A percentile compares a stretch with the other conserved stretches of the same genome.
phyloP scores from a whole-genome alignment of 2,888 invertebrate species.

The Spatulosminthurus flaviceps region DNA sequence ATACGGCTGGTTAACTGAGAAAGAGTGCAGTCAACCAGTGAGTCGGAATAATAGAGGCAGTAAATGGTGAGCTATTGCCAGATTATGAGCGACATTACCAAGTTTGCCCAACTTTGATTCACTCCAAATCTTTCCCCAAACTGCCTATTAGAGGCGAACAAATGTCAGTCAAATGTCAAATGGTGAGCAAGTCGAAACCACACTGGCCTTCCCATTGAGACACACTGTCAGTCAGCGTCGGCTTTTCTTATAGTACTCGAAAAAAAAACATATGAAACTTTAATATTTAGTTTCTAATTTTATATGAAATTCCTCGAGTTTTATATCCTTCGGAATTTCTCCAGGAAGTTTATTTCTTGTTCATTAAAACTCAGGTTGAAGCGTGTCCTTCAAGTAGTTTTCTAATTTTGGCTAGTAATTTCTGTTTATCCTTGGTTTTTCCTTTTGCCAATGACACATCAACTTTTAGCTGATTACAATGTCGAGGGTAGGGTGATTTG shows the following conservation, averaged over 20 bases:
- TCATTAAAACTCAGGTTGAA: neutral
- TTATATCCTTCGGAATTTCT: neutral
- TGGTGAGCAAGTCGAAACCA: slow-evolving; percentile 36
- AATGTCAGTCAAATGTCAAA: slow-evolving; percentile 64
- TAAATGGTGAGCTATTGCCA: slow-evolving; percentile 51
- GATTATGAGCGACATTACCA: slow-evolving; percentile 54
- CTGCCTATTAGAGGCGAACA: slow-evolving; percentile 64
- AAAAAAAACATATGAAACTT: neutral
- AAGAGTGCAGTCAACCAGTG: slow-evolving; percentile 41
- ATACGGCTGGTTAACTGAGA: slow-evolving; percentile 47
- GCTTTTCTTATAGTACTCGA: neutral
- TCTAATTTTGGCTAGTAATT: neutral
- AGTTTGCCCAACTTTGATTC: slow-evolving; percentile 47
- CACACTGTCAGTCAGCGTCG: neutral
- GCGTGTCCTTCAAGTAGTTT: neutral
- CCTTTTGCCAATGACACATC: too few species aligned
- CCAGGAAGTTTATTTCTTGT: neutral
- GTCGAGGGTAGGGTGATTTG: too few species aligned
- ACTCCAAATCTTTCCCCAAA: slow-evolving; percentile 60
- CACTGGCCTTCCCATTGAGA: slow-evolving; percentile 31
- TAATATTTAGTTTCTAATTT: neutral
- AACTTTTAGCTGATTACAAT: too few species aligned
- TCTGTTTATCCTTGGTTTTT: neutral
- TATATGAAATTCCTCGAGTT: neutral
- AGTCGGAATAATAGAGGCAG: slow-evolving; percentile 48